Evolutionary conservation across 2,113 vertebrate species (phyloP), one percentile per base, ranked within the genome.

Genomic region (Triplophysa tibetana): DNA sequence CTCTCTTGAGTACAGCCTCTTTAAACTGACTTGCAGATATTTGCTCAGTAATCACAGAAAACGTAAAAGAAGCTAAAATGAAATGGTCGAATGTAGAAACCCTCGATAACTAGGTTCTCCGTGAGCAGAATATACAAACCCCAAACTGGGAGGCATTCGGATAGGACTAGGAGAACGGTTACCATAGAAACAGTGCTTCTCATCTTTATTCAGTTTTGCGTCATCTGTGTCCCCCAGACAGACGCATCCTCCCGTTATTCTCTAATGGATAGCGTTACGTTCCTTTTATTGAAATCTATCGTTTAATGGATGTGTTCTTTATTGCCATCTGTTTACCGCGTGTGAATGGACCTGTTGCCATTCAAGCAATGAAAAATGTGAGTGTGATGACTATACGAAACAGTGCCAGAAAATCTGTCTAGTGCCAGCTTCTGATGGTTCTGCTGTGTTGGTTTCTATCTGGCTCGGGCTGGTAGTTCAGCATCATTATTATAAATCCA

Each of bases 131-230:
- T 19, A 73, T 8, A 10, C 58, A 14, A 38, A 11, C 54, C 8
- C 54, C 54, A 61, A 17, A 74, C 70, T 24, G n/a, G 33, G 75
- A 74, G 65, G 78, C 61, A n/a, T 45, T 50, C 48, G 60, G 73
- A 75, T 43, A 77, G 73, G 76, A 70, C 61, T 52, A 63, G 69
- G 67, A 74, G 69, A 33, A 70, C 26, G 84, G 92, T 93, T 89
- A 88, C 91, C 90, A 93, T 93, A 87, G 91, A 90, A 92, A 93
- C 91, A 87, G 86, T 78, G 75, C 82, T 82, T 74, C 86, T 66
- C 76, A 70, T 78, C 80, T 74, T 68, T 68, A 75, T 75, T 81
- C 85, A 77, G 76, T 86, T 88, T 86, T 62, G 85, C 89, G 81
- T 86, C 66, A 38, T 81, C 86, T 83, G 69, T 88, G 87, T 89